A percentile compares a stretch with the other conserved stretches of the same genome.
phyloP scores from a whole-genome alignment of 1,140 invertebrate genomes.

The Yoshiicerus persimilis region DNA sequence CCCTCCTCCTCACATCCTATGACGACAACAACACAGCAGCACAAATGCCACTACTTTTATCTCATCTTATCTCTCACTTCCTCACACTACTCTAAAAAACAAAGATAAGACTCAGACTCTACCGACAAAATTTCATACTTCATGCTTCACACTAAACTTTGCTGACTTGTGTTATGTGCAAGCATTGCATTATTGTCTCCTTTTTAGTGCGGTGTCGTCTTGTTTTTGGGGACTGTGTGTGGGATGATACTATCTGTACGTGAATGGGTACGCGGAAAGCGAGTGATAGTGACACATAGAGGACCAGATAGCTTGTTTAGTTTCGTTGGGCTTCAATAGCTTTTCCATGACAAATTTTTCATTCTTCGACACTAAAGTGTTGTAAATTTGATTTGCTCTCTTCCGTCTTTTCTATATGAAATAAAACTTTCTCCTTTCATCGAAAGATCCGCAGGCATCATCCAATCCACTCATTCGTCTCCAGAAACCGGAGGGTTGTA shows the following conservation, averaged over 20 bases:
- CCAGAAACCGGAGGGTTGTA: background rate
- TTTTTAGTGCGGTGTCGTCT: too few species aligned
- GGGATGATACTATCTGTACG: background rate
- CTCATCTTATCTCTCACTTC: background rate
- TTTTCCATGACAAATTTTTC: background rate
- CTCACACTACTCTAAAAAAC: background rate
- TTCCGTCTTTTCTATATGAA: background rate
- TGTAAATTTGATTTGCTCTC: conserved; percentile 2
- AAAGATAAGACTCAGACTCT: background rate
- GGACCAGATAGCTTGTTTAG: background rate
- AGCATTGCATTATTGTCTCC: background rate
- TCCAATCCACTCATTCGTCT: background rate
- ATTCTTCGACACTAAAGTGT: conserved; percentile 10
- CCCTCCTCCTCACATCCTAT: background rate
- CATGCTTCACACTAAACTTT: too few species aligned
- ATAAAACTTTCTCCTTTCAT: background rate
- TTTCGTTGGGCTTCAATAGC: background rate
- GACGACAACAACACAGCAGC: background rate
- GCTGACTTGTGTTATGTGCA: background rate
- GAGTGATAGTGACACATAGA: background rate
- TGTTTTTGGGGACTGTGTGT: background rate
- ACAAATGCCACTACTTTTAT: background rate
- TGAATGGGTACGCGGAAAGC: background rate
- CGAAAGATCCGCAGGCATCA: background rate
- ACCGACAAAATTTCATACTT: background rate